These are phyloP conservation scores for Arrhopalites spinosus DNA, from an alignment of 2,888 invertebrate species.

Conservation along the genomic window DNA sequence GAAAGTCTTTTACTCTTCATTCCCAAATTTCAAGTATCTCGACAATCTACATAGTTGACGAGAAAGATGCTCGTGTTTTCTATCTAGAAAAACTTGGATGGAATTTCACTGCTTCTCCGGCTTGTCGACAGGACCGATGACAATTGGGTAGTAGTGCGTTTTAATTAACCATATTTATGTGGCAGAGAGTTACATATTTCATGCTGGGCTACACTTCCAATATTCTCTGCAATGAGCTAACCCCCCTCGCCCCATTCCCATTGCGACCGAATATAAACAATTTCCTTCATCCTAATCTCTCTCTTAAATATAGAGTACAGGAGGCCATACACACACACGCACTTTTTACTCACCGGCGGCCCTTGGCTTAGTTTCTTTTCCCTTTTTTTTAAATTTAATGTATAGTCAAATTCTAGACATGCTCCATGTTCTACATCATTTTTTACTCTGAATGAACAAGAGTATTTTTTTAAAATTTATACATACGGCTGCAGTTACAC, in stretches of 20 bases:
- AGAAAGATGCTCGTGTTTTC: not conserved
- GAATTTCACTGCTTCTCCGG: conserved; percentile 5
- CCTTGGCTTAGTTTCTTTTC: too few relatives aligned
- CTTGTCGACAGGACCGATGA: conserved; percentile 28
- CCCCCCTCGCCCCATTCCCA: too few relatives aligned
- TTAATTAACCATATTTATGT: conserved; percentile 36
- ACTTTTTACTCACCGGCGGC: not conserved
- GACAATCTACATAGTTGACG: not conserved
- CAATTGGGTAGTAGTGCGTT: conserved; percentile 26
- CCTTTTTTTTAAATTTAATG: too few relatives aligned
- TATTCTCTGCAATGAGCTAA: not conserved
- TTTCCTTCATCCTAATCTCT: not conserved
- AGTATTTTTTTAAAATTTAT: too few relatives aligned
- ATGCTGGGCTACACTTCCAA: conserved; percentile 6
- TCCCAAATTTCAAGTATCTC: not conserved
- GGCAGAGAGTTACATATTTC: conserved; percentile 24
- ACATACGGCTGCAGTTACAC: too few relatives aligned
- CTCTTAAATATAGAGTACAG: not conserved
- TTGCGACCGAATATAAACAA: conserved; percentile 1
- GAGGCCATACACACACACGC: not conserved
- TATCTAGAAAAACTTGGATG: not conserved
- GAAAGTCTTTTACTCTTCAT: too few relatives aligned
- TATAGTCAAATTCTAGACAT: too few relatives aligned
- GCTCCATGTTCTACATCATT: too few relatives aligned
- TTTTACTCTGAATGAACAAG: too few relatives aligned